Conservation (phyloP, 2,888 invertebrate genomes). For the Cecidostiba fungosa region DNA sequence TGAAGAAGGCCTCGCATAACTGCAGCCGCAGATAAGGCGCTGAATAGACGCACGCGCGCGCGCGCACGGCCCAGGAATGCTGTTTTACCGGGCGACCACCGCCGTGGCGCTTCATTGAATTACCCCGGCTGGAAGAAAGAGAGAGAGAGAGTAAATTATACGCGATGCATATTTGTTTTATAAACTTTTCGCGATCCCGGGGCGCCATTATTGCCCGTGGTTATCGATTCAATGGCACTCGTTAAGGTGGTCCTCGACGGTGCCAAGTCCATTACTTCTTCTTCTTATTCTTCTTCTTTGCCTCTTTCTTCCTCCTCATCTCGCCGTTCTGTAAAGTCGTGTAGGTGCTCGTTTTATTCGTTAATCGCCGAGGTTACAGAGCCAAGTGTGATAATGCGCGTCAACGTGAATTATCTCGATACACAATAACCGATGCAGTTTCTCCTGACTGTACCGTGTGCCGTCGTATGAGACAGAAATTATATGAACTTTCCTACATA, state of each 20-base stretch:
- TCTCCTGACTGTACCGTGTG: not conserved
- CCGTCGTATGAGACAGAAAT: not conserved
- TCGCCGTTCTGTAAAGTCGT: not conserved
- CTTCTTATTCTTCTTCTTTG: conserved; percentile 5
- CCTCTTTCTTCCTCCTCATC: not conserved
- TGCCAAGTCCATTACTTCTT: conserved; percentile 35
- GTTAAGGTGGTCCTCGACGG: conserved; percentile 17
- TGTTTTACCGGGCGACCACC: conserved; percentile 69
- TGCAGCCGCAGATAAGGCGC: conserved; percentile 73
- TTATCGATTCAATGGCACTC: conserved; percentile 49
- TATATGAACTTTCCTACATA: conserved; percentile 1
- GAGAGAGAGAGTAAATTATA: conserved; percentile 45
- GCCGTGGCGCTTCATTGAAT: conserved; percentile 52
- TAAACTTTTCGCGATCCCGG: conserved; percentile 46
- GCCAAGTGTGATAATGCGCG: not conserved
- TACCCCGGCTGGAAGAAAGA: conserved; percentile 23
- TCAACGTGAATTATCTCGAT: not conserved
- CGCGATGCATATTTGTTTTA: conserved; percentile 54
- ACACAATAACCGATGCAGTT: not conserved
- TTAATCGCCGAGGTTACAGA: not conserved
- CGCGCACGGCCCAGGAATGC: conserved; percentile 69
- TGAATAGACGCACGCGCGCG: not conserved
- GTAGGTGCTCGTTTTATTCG: not conserved
- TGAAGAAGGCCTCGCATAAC: conserved; percentile 74
- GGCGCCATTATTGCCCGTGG: conserved; percentile 26